Evolutionary conservation across 2,113 vertebrate genomes (phyloP).

Genomic region (Callaeas wilsoni): DNA sequence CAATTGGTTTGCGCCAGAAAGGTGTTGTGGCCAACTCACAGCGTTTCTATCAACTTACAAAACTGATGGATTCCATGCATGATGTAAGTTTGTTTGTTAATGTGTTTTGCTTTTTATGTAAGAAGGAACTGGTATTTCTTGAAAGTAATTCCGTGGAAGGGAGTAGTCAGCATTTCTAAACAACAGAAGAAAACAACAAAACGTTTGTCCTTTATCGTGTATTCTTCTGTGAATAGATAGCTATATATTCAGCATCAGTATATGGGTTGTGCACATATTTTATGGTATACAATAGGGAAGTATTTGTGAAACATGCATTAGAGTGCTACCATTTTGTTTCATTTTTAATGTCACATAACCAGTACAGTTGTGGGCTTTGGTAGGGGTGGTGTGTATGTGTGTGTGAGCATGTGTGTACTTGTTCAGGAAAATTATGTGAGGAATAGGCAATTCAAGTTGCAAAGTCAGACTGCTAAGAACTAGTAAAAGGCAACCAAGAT

Average conservation of each 20-base stretch:
- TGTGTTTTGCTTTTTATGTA: not conserved
- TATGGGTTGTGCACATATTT: not conserved
- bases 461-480: not conserved
- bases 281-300: not conserved
- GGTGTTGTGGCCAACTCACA: slow-evolving; percentile 87
- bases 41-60: slow-evolving; percentile 95
- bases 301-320: not conserved
- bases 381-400: accelerated
- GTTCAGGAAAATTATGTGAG: not conserved
- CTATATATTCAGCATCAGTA: not conserved
- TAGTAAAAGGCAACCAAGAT: not conserved
- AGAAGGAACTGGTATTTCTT: not conserved
- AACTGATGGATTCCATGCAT: slow-evolving; percentile 92
- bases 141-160: not conserved
- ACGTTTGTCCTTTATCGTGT: not conserved
- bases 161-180: not conserved
- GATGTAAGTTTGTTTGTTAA: slow-evolving; percentile 78
- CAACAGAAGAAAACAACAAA: not conserved
- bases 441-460: not conserved
- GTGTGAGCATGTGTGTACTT: not conserved
- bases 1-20: slow-evolving; percentile 87
- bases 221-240: not conserved
- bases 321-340: not conserved
- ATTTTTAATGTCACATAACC: not conserved
- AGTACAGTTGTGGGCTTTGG: not conserved